These are phyloP conservation scores for Sepioteuthis lessoniana DNA, from an alignment of 2,888 invertebrate genomes.

Conservation along the genomic window DNA sequence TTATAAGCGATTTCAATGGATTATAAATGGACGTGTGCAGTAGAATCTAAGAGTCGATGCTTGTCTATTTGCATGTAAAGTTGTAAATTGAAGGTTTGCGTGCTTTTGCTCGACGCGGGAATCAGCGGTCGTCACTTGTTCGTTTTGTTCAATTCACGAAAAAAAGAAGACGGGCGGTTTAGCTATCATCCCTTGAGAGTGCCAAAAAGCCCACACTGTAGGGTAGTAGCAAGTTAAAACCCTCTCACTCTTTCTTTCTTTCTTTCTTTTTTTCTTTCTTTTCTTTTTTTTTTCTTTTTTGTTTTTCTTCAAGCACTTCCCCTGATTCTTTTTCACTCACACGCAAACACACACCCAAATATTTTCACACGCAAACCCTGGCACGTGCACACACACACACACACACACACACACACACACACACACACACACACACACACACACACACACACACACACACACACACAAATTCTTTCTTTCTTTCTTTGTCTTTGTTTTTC, in stretches of 20 bases:
- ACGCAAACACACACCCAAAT: constrained; percentile 36
- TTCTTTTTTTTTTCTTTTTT: no score
- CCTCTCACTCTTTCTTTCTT: background rate
- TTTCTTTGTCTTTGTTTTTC: constrained; percentile 1
- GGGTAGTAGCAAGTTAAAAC: background rate
- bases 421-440: background rate
- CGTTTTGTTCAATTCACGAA: constrained; percentile 21
- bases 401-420: background rate
- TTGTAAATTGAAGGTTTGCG: constrained; percentile 21
- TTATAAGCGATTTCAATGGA: background rate
- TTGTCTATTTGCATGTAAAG: background rate
- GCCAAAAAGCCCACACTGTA: background rate
- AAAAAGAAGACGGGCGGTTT: background rate
- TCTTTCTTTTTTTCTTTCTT: background rate
- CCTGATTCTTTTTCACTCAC: constrained; percentile 4
- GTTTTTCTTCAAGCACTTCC: background rate
- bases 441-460: background rate
- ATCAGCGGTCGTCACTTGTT: background rate
- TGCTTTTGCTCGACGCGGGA: background rate
- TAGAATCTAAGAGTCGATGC: background rate
- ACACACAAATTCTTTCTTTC: no score
- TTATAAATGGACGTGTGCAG: background rate
- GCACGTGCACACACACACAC: background rate
- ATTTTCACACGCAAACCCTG: background rate
- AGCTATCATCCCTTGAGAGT: constrained; percentile 16